Evolutionary conservation across 2,888 invertebrate species (phyloP).

Genomic region (Homarus gammarus): DNA sequence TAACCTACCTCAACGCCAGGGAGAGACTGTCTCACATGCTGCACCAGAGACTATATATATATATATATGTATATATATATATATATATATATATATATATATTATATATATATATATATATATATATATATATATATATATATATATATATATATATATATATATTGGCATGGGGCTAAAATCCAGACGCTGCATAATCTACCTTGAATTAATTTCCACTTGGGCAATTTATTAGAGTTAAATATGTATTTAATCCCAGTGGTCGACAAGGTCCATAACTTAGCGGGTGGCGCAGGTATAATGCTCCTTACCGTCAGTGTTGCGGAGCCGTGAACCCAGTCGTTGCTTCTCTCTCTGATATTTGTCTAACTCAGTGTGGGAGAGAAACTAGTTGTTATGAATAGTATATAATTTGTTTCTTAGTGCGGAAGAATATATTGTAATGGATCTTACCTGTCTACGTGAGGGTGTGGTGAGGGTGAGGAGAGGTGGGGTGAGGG

Average conservation of each 20-base stretch:
- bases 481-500: no score
- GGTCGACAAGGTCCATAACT: not conserved
- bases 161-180: not conserved
- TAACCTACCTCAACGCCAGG: no score
- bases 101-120: slow-evolving; percentile 8
- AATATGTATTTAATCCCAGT: not conserved
- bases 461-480: no score
- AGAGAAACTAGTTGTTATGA: no score
- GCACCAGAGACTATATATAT: not conserved
- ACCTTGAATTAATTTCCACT: not conserved
- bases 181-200: not conserved
- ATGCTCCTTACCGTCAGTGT: no score
- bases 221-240: not conserved
- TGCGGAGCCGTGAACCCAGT: no score
- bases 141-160: not conserved
- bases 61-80: not conserved
- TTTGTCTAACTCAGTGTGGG: no score
- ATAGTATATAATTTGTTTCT: no score
- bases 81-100: slow-evolving; percentile 8
- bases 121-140: not conserved
- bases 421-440: no score
- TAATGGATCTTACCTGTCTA: no score
- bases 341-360: no score
- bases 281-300: not conserved
- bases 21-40: not conserved